These are phyloP conservation scores for Nemotelus pantherinus DNA, from an alignment of 2,888 invertebrate genomes.

Conservation along the genomic window DNA sequence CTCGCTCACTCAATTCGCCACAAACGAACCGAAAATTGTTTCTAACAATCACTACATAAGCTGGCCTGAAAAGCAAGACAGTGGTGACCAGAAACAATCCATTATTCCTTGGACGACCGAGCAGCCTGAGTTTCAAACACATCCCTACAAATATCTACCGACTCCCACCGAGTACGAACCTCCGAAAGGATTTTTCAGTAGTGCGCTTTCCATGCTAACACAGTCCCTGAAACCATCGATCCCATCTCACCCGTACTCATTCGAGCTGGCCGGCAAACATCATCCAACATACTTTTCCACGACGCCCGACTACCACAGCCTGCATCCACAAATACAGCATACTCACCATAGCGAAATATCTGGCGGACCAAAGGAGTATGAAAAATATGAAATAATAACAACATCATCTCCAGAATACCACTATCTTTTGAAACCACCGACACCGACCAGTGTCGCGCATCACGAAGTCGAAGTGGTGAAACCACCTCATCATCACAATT, in stretches of 20 bases:
- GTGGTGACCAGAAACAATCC: background rate
- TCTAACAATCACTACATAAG: background rate
- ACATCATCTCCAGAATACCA: slow-evolving; percentile 19
- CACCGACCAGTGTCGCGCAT: background rate
- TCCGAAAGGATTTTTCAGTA: slow-evolving; percentile 30
- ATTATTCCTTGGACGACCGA: slow-evolving; percentile 15
- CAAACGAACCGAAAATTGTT: too few species aligned
- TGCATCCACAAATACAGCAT: background rate
- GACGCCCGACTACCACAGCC: background rate
- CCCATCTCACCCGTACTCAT: slow-evolving; percentile 25
- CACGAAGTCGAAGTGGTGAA: slow-evolving; percentile 13
- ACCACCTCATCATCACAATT: slow-evolving; percentile 2
- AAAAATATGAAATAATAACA: slow-evolving; percentile 36
- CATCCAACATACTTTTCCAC: slow-evolving; percentile 9
- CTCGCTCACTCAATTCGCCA: background rate
- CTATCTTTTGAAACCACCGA: background rate
- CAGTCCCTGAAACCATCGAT: slow-evolving; percentile 28
- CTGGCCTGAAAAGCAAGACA: slow-evolving; percentile 25
- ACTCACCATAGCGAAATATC: background rate
- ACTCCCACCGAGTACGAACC: slow-evolving; percentile 21
- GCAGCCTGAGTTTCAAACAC: slow-evolving; percentile 25
- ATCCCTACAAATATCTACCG: slow-evolving; percentile 22
- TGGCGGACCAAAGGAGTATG: background rate
- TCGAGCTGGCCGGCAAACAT: slow-evolving; percentile 4
- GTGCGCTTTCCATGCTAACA: slow-evolving; percentile 15